Conservation (phyloP, 2,113 vertebrate genomes). For the Hippocampus zosterae region DNA sequence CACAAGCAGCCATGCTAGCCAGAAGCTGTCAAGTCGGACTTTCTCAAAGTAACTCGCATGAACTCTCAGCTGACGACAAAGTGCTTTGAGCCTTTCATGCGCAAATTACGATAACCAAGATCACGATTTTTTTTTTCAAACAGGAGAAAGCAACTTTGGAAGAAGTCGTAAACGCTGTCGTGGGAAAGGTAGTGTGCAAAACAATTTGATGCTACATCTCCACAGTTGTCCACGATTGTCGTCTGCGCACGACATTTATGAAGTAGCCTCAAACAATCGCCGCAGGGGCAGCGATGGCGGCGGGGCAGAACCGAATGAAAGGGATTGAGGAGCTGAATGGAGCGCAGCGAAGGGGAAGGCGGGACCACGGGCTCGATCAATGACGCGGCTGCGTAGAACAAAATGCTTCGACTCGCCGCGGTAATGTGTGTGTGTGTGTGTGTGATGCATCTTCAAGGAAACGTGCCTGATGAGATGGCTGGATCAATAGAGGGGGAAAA, state of each 20-base stretch:
- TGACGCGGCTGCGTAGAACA: conserved; percentile 57
- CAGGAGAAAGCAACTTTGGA: no score
- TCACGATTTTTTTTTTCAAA: no score
- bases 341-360: conserved; percentile 1
- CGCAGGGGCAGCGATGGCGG: not conserved
- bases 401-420: conserved; percentile 56
- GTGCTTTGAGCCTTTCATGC: not conserved
- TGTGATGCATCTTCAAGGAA: conserved; percentile 74
- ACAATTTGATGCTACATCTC: no score
- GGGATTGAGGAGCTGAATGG: not conserved
- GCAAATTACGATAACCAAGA: no score
- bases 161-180: no score
- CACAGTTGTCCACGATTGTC: no score
- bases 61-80: not conserved
- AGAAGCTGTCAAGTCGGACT: no score
- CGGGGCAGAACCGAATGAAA: not conserved
- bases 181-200: no score
- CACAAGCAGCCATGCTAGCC: no score
- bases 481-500: conserved; percentile 68
- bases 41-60: not conserved
- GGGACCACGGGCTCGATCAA: conserved; percentile 56
- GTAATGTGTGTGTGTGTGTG: conserved; percentile 61
- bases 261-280: not conserved
- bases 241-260: not conserved
- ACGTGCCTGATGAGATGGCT: conserved; percentile 71